Percentiles rank a stretch among this genome's conserved stretches.
phyloP scores from a whole-genome alignment of 2,888 invertebrate genomes.

The Polydrusus cervinus region DNA sequence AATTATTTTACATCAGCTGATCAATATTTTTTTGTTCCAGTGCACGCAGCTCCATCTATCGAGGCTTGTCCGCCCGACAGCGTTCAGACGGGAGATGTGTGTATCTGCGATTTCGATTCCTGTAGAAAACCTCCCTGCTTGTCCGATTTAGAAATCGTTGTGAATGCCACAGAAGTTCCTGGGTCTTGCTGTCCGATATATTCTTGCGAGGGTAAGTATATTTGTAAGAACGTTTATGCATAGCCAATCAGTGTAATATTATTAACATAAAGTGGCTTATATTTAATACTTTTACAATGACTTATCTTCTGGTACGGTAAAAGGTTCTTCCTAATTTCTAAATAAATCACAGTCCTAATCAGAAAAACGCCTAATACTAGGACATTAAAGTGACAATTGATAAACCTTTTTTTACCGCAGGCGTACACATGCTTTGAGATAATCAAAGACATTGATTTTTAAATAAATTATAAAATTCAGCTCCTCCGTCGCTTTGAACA shows the following conservation, averaged over 20 bases:
- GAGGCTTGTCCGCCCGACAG: conserved; percentile 65
- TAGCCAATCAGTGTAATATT: too few relatives aligned
- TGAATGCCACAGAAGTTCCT: conserved; percentile 61
- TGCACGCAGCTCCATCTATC: conserved; percentile 60
- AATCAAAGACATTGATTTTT: too few relatives aligned
- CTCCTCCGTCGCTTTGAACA: not conserved
- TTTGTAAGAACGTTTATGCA: not conserved
- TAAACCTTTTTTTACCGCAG: too few relatives aligned
- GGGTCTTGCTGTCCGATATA: conserved; percentile 66
- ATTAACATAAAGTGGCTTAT: too few relatives aligned
- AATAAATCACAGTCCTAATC: too few relatives aligned
- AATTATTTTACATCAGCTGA: not conserved
- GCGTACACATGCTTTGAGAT: too few relatives aligned
- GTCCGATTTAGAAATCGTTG: conserved; percentile 56
- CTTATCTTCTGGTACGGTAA: too few relatives aligned
- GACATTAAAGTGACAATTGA: too few relatives aligned
- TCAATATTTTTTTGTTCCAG: conserved; percentile 55
- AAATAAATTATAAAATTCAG: not conserved
- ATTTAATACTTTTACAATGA: too few relatives aligned
- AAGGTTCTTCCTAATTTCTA: too few relatives aligned
- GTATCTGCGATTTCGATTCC: conserved; percentile 63
- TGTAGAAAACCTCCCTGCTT: conserved; percentile 64
- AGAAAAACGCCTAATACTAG: too few relatives aligned
- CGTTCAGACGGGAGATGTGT: conserved; percentile 59
- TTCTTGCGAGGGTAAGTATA: conserved; percentile 59